Evolutionary conservation across 30 jellyfish, hydroid and myxozoan genomes (phyloP).

Genomic region (Turritopsis rubra): DNA sequence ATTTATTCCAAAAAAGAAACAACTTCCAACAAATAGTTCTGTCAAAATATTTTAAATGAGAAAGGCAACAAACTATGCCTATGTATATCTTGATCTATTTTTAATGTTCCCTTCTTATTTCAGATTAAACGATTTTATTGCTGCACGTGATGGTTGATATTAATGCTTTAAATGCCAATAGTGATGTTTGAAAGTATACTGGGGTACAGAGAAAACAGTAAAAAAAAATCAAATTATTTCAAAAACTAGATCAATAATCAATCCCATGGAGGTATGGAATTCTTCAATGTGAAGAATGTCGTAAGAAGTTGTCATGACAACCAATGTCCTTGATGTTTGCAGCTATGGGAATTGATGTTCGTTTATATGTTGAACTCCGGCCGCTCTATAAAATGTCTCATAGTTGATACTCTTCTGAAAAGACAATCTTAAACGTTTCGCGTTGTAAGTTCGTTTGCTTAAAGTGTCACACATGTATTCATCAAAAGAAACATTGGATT

Average conservation of each 20-base stretch:
- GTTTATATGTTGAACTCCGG: neutral
- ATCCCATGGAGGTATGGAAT: no score
- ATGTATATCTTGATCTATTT: no score
- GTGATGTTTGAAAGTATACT: no score
- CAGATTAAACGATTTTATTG: neutral
- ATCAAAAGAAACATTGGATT: constrained; percentile 7
- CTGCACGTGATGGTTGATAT: neutral
- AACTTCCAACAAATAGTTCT: neutral
- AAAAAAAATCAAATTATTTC: no score
- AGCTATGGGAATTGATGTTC: neutral
- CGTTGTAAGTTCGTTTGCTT: neutral
- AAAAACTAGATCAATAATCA: neutral
- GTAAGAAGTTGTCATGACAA: neutral
- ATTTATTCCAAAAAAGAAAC: neutral
- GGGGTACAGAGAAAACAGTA: no score
- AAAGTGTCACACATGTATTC: neutral
- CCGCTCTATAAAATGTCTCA: constrained; percentile 14
- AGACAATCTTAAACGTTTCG: constrained; percentile 2
- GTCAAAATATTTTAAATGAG: neutral
- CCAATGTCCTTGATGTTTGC: neutral
- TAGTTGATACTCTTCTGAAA: neutral
- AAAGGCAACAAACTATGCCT: no score
- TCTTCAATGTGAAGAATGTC: no score
- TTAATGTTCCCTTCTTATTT: neutral
- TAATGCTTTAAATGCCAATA: neutral